These are phyloP conservation scores for Archocentrus centrarchus DNA, from an alignment of 2,113 vertebrate genomes.

Conservation along the genomic window DNA sequence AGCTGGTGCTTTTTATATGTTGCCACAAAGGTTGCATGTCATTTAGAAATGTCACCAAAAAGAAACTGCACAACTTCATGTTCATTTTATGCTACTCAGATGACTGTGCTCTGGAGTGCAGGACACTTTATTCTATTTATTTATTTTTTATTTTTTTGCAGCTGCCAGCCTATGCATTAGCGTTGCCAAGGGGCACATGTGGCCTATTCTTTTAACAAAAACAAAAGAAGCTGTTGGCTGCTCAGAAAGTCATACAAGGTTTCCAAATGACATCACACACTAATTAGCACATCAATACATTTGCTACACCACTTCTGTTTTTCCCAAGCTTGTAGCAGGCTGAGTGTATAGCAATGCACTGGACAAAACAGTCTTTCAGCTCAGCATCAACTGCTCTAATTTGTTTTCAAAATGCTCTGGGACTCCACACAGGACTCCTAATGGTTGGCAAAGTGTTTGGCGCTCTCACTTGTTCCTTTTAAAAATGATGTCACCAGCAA, in stretches of 20 bases:
- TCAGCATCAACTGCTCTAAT: conserved; percentile 14
- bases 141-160: background rate
- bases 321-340: conserved; percentile 52
- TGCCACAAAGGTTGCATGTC: background rate
- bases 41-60: background rate
- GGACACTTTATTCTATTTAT: background rate
- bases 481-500: conserved; percentile 37
- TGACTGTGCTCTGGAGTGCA: background rate
- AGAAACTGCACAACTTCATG: background rate
- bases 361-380: conserved; percentile 41
- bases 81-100: background rate
- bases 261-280: conserved; percentile 54
- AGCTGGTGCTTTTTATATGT: background rate
- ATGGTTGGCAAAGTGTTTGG: conserved; percentile 5
- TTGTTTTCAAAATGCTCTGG: conserved; percentile 13
- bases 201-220: conserved; percentile 10
- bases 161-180: background rate
- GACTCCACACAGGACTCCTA: background rate
- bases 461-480: conserved; percentile 23
- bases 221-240: conserved; percentile 33
- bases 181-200: conserved; percentile 12
- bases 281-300: conserved; percentile 68
- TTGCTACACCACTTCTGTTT: conserved; percentile 49
- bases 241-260: conserved; percentile 13
- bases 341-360: conserved; percentile 15